phyloP scores from a whole-genome alignment of 1,140 invertebrate species.

The Gryllus bimaculatus region DNA sequence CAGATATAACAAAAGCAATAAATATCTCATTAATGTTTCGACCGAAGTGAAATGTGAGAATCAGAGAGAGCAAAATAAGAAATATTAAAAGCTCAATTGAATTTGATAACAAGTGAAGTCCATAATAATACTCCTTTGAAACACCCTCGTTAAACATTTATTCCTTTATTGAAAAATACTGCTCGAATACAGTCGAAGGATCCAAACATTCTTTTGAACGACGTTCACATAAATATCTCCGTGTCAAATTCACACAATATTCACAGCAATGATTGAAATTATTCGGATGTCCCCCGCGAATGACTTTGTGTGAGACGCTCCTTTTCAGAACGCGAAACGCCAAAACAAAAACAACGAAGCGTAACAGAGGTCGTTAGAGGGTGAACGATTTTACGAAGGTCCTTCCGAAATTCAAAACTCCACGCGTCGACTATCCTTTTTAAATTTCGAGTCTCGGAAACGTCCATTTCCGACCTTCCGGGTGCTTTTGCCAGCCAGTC shows the following conservation, averaged over 20 bases:
- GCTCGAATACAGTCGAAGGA: background rate
- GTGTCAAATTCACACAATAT: background rate
- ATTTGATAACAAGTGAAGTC: no score
- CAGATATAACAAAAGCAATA: no score
- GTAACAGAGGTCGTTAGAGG: background rate
- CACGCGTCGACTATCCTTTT: background rate
- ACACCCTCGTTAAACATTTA: background rate
- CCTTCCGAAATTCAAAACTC: constrained; percentile 4
- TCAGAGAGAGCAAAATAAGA: no score
- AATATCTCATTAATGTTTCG: no score
- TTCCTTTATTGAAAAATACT: background rate
- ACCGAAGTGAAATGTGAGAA: no score
- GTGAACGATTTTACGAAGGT: background rate
- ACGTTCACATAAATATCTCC: background rate
- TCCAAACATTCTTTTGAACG: background rate
- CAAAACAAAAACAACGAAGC: background rate
- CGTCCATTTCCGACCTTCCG: background rate
- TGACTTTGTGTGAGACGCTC: background rate
- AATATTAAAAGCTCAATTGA: no score
- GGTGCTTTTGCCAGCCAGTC: background rate
- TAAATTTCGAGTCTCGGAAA: background rate
- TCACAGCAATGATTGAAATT: background rate
- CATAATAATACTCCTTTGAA: no score
- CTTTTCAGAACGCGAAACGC: background rate
- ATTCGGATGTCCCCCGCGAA: background rate